Evolutionary conservation across 2,888 invertebrate species (phyloP), one percentile per base, ranked within the genome.

Genomic region (Synergus laeviventris): DNA sequence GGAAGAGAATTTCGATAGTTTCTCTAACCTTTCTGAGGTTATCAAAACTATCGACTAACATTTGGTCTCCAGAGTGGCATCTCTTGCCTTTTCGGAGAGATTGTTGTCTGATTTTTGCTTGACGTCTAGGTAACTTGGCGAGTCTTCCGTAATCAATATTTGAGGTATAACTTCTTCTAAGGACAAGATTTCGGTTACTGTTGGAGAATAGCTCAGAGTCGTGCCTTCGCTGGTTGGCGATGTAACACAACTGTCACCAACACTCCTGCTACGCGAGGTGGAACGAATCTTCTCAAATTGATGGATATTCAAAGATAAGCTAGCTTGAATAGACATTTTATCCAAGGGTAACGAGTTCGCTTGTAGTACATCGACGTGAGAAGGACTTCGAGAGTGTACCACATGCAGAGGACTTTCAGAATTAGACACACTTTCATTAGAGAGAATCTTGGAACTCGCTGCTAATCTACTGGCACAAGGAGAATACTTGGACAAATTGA

Each of bases 381-480:
- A 85, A 2, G 89, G 89, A 77, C 89, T 89, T 75, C 85, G 86
- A n/a, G 87, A 84, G 5, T 85, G 84, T 12, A 83, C 31, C 78
- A 86, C 86, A 38, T 87, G 89, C 8, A 89, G 75, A 3, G 90
- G 90, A 81, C 90, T 90, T 11, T 90, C 90, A 0, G 87, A 89
- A 77, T 86, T 87, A 4, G 83, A 59, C 9, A 83, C 79, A 31
- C 83, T 83, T 76, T 89, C 89, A 49, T 81, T 87, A 3, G 89
- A 86, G 2, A 91, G 82, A 66, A 90, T 90, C 76, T 90, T 90
- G 11, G 91, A 90, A 75, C 90, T 88, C 1, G 91, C 89, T 5
- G 90, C 90, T 14, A 91, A 81, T 38, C 91, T 84, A 75, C 89
- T 89, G 5, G 91, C 90, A 76, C 90, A 90, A 1, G 91, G 90